A percentile compares a stretch with the other conserved stretches of the same genome.
phyloP scores from a whole-genome alignment of 30 jellyfish, hydroid and myxozoan species.

The Cassiopea andromeda region DNA sequence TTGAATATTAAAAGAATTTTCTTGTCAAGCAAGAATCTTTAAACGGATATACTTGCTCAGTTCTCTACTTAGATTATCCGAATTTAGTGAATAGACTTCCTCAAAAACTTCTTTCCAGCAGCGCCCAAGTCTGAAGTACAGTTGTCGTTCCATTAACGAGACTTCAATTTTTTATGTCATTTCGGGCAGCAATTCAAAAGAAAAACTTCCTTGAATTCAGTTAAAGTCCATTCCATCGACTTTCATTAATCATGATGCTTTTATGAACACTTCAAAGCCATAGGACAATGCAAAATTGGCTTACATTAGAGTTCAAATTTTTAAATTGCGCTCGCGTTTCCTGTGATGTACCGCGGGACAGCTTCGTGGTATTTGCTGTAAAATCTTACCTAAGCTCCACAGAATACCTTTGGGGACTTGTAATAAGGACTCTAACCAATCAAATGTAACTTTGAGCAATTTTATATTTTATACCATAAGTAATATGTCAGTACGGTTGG shows the following conservation, averaged over 20 bases:
- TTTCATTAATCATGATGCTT: constrained; percentile 23
- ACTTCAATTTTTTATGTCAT: constrained; percentile 7
- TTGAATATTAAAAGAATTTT: constrained; percentile 4
- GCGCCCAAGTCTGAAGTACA: constrained; percentile 15
- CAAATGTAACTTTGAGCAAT: too few relatives aligned
- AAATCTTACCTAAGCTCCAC: too few relatives aligned
- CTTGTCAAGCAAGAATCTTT: constrained; percentile 57
- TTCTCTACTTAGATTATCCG: constrained; percentile 65
- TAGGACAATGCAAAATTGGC: constrained; percentile 52
- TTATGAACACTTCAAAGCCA: constrained; percentile 29
- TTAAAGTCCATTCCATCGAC: constrained; percentile 16
- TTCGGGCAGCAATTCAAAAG: constrained; percentile 36
- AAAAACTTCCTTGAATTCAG: constrained; percentile 19
- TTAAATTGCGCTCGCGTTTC: constrained; percentile 3
- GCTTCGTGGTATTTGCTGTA: background rate
- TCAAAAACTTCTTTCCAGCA: constrained; percentile 34
- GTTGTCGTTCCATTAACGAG: constrained; percentile 17
- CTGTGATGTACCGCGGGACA: constrained; percentile 11
- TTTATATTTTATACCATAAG: too few relatives aligned
- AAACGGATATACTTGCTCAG: constrained; percentile 64
- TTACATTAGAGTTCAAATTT: constrained; percentile 58
- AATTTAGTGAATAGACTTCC: constrained; percentile 30
- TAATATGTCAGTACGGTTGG: too few relatives aligned
- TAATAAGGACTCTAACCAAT: too few relatives aligned
- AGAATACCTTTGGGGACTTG: too few relatives aligned